Evolutionary conservation across 2,113 vertebrate species (phyloP), one percentile per base, ranked within the genome.

Genomic region (Cavia aperea): DNA sequence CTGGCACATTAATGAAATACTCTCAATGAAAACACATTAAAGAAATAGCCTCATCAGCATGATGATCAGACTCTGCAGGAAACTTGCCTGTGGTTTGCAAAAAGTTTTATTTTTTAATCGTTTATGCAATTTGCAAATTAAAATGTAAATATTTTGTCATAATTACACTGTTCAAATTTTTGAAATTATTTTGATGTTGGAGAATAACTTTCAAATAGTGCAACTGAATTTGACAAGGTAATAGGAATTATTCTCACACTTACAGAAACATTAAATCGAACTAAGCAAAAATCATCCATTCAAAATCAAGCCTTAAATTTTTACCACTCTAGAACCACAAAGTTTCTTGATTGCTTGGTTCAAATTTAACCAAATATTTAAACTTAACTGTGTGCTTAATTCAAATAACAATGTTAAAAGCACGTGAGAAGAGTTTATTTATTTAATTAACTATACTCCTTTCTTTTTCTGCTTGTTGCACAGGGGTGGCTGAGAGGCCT

Each of bases 401-500:
- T 77, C 73, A 85, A 94, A 83, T n/a, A 87, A 89, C 5, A 91
- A 73, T 29, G 14, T 39, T 43, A 7, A 91, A 73, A 92, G 63
- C 23, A 92, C 60, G 85, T 82, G 16, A 92, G 39, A 72, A 81
- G 33, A 72, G 56, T 88, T 90, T 75, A 85, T 89, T 92, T 75
- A 90, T 91, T 87, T 93, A 90, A 91, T 85, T 91, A 82, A 82
- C 62, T 70, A 54, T 77, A 54, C 4, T 93, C 46, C 91, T 85
- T 94, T 94, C 70, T 73, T 68, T 91, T 92, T 46, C 3, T 63
- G 49, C 56, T 7, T 72, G 33, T 81, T 60, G 43, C 66, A 29
- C 60, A 39, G 24, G 31, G 65, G 58, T 85, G 14, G 43, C 58
- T 46, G 31, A 54, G 81, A 14, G 60, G 36, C 77, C 86, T 93